phyloP scores from a whole-genome alignment of 2,888 invertebrate genomes.

The Phoenoteleia sp. region DNA sequence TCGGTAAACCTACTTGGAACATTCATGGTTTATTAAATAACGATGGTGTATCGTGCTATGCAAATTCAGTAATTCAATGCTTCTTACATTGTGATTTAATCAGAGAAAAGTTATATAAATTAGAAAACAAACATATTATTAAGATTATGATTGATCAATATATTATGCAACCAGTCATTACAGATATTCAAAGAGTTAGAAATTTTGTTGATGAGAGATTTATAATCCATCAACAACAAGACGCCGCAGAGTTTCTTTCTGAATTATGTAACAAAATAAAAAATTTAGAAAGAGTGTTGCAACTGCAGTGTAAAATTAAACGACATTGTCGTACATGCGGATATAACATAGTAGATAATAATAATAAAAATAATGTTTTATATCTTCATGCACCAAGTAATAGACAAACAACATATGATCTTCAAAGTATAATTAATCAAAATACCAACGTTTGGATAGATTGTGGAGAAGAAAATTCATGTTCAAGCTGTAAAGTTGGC shows the following conservation, averaged over 20 bases:
- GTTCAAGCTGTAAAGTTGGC: too few species aligned
- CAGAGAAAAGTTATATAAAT: background rate
- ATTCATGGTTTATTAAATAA: background rate
- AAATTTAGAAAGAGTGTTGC: too few species aligned
- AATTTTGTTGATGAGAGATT: background rate
- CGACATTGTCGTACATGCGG: background rate
- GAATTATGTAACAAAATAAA: background rate
- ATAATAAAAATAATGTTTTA: background rate
- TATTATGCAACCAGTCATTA: background rate
- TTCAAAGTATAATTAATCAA: too few species aligned
- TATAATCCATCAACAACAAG: background rate
- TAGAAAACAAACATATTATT: background rate
- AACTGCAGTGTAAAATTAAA: background rate
- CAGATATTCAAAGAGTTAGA: too few species aligned
- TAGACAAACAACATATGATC: background rate
- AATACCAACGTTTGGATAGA: background rate
- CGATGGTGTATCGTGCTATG: conserved; percentile 31
- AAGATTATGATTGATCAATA: background rate
- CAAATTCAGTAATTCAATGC: conserved; percentile 25
- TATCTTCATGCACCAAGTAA: background rate
- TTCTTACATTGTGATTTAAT: background rate
- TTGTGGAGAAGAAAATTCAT: too few species aligned
- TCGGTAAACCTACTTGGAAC: background rate
- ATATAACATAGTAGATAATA: too few species aligned
- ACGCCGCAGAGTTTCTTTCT: conserved; percentile 4